Evolutionary conservation across 2,888 invertebrate species (phyloP).

Genomic region (Cynaeus angustus): DNA sequence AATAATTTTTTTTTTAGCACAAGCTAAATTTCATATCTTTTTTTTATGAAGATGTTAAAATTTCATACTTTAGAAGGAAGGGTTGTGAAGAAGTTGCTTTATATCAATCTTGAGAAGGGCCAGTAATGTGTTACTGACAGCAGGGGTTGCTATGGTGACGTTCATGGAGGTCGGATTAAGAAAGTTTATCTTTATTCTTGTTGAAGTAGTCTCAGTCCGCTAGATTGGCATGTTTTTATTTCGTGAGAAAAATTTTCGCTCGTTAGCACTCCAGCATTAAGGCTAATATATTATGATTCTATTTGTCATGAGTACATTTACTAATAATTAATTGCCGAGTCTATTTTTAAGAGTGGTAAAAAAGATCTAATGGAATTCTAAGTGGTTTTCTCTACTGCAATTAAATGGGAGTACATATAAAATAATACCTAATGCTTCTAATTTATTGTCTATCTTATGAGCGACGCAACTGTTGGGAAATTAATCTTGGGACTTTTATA

Average conservation of each 20-base stretch:
- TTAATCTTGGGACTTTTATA: not conserved
- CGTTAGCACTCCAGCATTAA: conserved; percentile 10
- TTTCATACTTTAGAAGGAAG: conserved; percentile 2
- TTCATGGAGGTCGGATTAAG: conserved; percentile 24
- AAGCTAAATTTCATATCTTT: too few relatives aligned
- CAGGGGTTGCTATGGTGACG: conserved; percentile 34
- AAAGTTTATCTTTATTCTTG: conserved; percentile 30
- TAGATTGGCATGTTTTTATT: conserved; percentile 9
- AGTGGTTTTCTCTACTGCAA: conserved; percentile 12
- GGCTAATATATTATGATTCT: conserved; percentile 17
- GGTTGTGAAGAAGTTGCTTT: conserved; percentile 26
- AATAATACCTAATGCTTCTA: conserved; percentile 12
- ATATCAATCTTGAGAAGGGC: conserved; percentile 18
- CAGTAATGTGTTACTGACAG: conserved; percentile 19
- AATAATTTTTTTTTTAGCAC: too few relatives aligned
- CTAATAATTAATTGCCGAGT: conserved; percentile 22
- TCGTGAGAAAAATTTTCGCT: conserved; percentile 11
- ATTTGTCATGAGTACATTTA: conserved; percentile 21
- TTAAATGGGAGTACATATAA: conserved; percentile 5
- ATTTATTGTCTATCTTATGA: not conserved
- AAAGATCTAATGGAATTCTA: conserved; percentile 22
- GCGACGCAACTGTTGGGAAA: conserved; percentile 6
- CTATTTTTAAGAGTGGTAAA: conserved; percentile 12
- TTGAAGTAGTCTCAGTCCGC: not conserved
- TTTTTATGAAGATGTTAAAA: conserved; percentile 20